These are phyloP conservation scores for Cerastis rubricosa DNA, from an alignment of 2,888 invertebrate genomes.

Conservation along the genomic window DNA sequence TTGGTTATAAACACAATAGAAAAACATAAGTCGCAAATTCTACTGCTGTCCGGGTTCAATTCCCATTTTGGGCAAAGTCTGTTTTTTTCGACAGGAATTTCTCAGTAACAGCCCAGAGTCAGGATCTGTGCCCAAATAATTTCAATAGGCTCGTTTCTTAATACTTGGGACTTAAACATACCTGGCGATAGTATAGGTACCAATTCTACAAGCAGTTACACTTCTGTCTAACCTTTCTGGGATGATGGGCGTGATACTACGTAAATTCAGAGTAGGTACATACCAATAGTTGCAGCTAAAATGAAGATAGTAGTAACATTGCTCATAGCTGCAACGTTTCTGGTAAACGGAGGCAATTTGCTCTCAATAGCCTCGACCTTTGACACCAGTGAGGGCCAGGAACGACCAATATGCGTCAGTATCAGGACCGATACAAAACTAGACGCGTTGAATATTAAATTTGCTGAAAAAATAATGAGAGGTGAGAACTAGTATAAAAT, in stretches of 20 bases:
- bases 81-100: neutral
- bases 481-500: neutral
- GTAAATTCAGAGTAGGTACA: neutral
- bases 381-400: slow-evolving; percentile 71
- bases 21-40: neutral
- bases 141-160: neutral
- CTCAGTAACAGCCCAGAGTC: neutral
- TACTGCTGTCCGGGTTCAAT: neutral
- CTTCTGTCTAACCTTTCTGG: neutral
- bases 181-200: neutral
- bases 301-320: slow-evolving; percentile 71
- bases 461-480: slow-evolving; percentile 70
- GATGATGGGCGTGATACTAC: neutral
- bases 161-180: neutral
- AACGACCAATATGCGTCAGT: slow-evolving; percentile 69
- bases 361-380: slow-evolving; percentile 72
- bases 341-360: slow-evolving; percentile 73
- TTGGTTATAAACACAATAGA: neutral
- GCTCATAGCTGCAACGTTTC: slow-evolving; percentile 68
- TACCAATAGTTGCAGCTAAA: slow-evolving; percentile 72
- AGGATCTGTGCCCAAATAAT: neutral
- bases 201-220: neutral
- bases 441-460: slow-evolving; percentile 72
- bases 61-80: neutral
- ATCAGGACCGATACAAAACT: slow-evolving; percentile 71